phyloP scores from a whole-genome alignment of 2,888 invertebrate species.

The Drosophila tripunctata region DNA sequence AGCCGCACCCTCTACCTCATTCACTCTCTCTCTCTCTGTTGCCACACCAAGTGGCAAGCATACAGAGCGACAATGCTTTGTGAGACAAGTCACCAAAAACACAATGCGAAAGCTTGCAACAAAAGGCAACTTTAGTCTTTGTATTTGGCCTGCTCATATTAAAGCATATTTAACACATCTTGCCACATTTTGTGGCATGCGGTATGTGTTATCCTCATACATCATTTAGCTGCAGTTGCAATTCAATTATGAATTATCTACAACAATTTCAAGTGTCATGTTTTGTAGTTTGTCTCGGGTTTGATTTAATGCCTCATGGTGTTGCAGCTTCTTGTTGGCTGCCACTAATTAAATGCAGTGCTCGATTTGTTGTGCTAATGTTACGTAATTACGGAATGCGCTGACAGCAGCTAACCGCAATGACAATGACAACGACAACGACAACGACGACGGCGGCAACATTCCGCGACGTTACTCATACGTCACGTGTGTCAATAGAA shows the following conservation, averaged over 20 bases:
- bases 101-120: slow-evolving; percentile 35
- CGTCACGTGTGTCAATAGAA: slow-evolving; percentile 77
- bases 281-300: slow-evolving; percentile 25
- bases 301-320: slow-evolving; percentile 17
- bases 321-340: not conserved
- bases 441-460: slow-evolving; percentile 60
- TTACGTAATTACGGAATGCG: slow-evolving; percentile 67
- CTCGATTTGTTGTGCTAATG: slow-evolving; percentile 79
- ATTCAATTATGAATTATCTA: slow-evolving; percentile 78
- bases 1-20: slow-evolving; percentile 42
- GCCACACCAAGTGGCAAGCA: slow-evolving; percentile 1
- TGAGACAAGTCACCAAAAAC: slow-evolving; percentile 8
- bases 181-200: slow-evolving; percentile 14
- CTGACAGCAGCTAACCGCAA: slow-evolving; percentile 15
- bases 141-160: not conserved
- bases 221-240: slow-evolving; percentile 42
- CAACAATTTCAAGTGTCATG: slow-evolving; percentile 67
- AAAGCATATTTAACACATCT: not conserved
- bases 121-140: not conserved
- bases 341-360: slow-evolving; percentile 73
- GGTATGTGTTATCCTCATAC: slow-evolving; percentile 61
- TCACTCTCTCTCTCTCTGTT: slow-evolving; percentile 3
- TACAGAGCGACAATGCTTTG: slow-evolving; percentile 32
- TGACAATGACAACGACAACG: slow-evolving; percentile 3
- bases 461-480: slow-evolving; percentile 73